phyloP scores from a whole-genome alignment of 2,113 vertebrate species.

The Colistium nudipinnis region DNA sequence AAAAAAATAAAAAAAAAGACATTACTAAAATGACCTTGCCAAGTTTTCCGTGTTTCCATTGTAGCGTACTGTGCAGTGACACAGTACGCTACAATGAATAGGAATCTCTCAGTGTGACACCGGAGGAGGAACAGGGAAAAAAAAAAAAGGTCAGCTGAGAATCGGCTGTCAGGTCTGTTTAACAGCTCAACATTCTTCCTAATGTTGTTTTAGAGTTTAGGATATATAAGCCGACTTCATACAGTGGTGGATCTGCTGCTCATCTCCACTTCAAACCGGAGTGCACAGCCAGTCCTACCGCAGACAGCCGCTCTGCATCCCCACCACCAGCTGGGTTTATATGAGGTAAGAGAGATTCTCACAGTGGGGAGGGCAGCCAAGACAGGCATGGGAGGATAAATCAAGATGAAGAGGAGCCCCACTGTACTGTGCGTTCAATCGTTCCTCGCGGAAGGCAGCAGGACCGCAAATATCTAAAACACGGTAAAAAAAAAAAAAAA shows the following conservation, averaged over 20 bases:
- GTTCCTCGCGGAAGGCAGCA: constrained; percentile 30
- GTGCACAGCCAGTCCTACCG: constrained; percentile 25
- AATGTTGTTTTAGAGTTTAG: constrained; percentile 27
- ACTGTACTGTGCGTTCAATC: constrained; percentile 44
- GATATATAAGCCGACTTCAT: constrained; percentile 23
- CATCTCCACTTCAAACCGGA: constrained; percentile 64
- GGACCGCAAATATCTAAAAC: constrained; percentile 54
- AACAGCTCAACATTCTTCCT: constrained; percentile 8
- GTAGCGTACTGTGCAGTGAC: background rate
- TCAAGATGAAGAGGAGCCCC: constrained; percentile 43
- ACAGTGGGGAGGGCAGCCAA: constrained; percentile 28
- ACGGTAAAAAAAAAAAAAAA: constrained; percentile 10
- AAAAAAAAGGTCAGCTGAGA: background rate
- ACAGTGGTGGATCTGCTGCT: constrained; percentile 45
- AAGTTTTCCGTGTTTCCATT: constrained; percentile 2
- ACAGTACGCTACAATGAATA: background rate
- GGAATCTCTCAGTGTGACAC: constrained; percentile 6
- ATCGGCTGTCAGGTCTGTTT: background rate
- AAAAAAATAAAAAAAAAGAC: background rate
- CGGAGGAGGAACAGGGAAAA: background rate
- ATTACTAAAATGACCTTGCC: constrained; percentile 1
- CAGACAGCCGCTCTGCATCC: constrained; percentile 35
- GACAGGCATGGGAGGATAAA: constrained; percentile 26
- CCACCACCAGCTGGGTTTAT: constrained; percentile 49
- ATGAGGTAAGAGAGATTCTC: constrained; percentile 50